These are phyloP conservation scores for Dolichomitus sp. DNA, from an alignment of 2,888 invertebrate species.

Conservation along the genomic window DNA sequence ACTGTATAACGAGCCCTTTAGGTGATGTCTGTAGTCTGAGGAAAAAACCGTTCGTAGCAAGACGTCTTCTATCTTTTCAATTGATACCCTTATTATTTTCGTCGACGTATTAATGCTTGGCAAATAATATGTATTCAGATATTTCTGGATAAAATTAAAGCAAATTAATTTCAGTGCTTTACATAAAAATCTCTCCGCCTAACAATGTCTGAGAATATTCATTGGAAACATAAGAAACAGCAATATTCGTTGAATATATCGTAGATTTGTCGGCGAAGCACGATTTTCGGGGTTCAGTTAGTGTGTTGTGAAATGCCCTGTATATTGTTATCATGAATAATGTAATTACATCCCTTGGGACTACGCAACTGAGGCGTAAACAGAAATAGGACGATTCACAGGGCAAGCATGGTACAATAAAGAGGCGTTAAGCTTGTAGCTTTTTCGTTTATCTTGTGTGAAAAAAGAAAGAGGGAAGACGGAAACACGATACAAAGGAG, in stretches of 20 bases:
- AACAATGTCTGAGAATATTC: too few relatives aligned
- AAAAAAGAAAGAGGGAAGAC: slow-evolving; percentile 16
- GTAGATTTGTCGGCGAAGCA: slow-evolving; percentile 27
- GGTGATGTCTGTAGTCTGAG: neutral
- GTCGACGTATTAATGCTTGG: neutral
- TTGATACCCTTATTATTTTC: neutral
- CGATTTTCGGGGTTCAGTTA: slow-evolving; percentile 27
- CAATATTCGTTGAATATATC: slow-evolving; percentile 15
- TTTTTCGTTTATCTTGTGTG: slow-evolving; percentile 33
- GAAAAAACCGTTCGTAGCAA: neutral
- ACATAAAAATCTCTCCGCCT: too few relatives aligned
- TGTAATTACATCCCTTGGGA: slow-evolving; percentile 56
- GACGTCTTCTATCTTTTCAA: neutral
- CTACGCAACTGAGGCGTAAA: slow-evolving; percentile 12
- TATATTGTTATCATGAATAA: slow-evolving; percentile 56
- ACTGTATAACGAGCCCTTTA: neutral
- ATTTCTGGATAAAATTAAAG: neutral
- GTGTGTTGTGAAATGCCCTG: slow-evolving; percentile 20
- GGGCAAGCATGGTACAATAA: slow-evolving; percentile 18
- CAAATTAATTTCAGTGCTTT: neutral
- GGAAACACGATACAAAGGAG: slow-evolving; percentile 12
- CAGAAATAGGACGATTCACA: slow-evolving; percentile 24
- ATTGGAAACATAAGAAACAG: too few relatives aligned
- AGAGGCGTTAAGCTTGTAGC: slow-evolving; percentile 45
- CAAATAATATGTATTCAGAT: neutral